Evolutionary conservation across 2,797 vertebrate genomes (phyloP), one percentile per base, ranked within the genome.

Genomic region (Babyrousa celebensis): DNA sequence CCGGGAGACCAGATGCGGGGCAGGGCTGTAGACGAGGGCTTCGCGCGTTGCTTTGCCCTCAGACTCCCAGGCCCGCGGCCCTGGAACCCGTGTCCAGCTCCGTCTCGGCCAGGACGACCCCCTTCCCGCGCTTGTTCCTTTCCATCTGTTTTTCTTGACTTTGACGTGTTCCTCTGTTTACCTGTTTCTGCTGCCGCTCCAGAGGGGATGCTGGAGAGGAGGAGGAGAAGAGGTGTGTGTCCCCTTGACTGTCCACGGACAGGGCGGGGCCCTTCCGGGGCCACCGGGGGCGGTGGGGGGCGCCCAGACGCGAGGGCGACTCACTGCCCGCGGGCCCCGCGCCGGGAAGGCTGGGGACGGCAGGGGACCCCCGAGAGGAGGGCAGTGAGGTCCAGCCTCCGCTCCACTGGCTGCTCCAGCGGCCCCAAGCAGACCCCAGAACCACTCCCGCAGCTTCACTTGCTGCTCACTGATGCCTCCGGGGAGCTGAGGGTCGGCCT

Each of bases 181-280:
- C 99, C 99, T 98, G 98, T 99, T 99, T 99, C 99, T 98, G 99
- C 99, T 99, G 99, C 99, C 98, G 98, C 98, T 99, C 99, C 99
- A 99, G 99, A 99, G 99, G 99, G 99, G 99, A 99, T 98, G 97
- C 99, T 99, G 99, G 99, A 98, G 99, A 99, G 99, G 99, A 99
- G 99, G 99, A 99, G 99, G 99, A 99, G 95, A 98, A 99, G 99
- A 99, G 99, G 99, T 99, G 99, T 99, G 98, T 98, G 98, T 99
- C 98, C 98, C 80, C 90, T 79, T 98, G 96, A 32, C 98, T 97
- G 89, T 96, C 97, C 95, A 27, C 92, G 78, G 91, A 62, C 40
- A 89, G 96, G 11, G 74, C 91, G 21, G 95, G n/a, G 3, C 92
- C 0, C 87, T 91, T 88, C 70, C 62, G 74, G 77, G 79, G 93